Conservation (phyloP, 2,113 vertebrate genomes). For the Atractosteus spatula region DNA sequence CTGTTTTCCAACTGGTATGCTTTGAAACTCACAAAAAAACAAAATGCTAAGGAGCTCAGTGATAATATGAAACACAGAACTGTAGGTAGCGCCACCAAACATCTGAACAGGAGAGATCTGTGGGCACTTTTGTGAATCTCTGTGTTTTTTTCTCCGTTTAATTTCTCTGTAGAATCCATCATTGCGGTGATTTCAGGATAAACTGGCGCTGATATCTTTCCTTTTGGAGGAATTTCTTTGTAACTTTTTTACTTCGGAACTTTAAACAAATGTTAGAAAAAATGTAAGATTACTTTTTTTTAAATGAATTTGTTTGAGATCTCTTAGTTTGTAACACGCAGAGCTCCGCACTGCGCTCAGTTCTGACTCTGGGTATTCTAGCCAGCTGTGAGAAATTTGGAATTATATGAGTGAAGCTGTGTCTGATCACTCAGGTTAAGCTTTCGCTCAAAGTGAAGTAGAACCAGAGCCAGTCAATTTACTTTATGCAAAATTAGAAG, state of each 20-base stretch:
- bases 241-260: neutral
- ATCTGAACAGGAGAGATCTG: conserved; percentile 39
- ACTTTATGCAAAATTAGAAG: conserved; percentile 44
- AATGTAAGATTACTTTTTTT: too few relatives aligned
- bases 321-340: conserved; percentile 33
- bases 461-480: conserved; percentile 32
- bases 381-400: conserved; percentile 34
- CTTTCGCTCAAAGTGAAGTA: conserved; percentile 26
- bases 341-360: conserved; percentile 9
- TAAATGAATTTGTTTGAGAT: conserved; percentile 10
- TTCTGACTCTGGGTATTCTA: conserved; percentile 17
- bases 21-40: conserved; percentile 78
- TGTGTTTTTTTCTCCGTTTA: conserved; percentile 42
- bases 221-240: too few relatives aligned
- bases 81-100: conserved; percentile 52
- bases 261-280: neutral
- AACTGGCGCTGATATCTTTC: neutral
- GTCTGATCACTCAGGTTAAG: conserved; percentile 22
- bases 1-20: conserved; percentile 76
- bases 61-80: conserved; percentile 72
- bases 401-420: conserved; percentile 28
- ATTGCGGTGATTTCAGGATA: conserved; percentile 24
- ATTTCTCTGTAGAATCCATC: conserved; percentile 52
- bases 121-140: conserved; percentile 39
- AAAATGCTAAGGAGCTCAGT: conserved; percentile 70